Evolutionary conservation across 1,140 invertebrate species (phyloP), one percentile per base, ranked within the genome.

Genomic region (Drosophila mauritiana): DNA sequence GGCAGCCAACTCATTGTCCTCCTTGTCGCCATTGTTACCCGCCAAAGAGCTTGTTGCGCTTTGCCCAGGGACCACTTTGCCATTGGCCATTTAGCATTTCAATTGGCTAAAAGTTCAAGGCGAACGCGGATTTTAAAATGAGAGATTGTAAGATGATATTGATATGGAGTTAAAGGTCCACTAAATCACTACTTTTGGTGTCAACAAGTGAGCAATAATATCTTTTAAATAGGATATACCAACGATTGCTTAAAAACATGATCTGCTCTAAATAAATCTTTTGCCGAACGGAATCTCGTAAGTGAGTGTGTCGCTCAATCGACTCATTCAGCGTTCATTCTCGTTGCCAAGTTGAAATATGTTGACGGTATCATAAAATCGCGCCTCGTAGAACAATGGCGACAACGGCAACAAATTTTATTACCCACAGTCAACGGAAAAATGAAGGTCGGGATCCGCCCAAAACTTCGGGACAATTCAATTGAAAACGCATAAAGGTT

Each of bases 401-500:
- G 72, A 75, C 70, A 74, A 68, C 63, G 63, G 57, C 74, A 77
- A 77, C 73, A 77, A 77, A 77, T 77, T 77, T 77, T 77, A 77
- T 77, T 77, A 34, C 74, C 73, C 55, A 51, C 51, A 56, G 25
- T 17, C 62, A 12, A 20, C 25, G 17, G 10, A 58, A 59, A 58
- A 37, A 58, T 58, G 54, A 59, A 54, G 64, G 64, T 65, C 25
- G 2, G 45, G 45, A 34, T 20, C 7, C 31, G 11, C 10, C 27
- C 36, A 20, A 36, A 59, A 67, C 65, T 69, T 69, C n/a, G 51
- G 75, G 65, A 65, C 76, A 78, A 78, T 78, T 78, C 74, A 78
- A 78, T 78, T 78, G 76, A 78, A 78, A 78, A 73, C 22, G 58
- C 76, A 78, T 78, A 78, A 78, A 78, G 74, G 75, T 78, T 78